These are phyloP conservation scores for Nudaria mundana DNA, from an alignment of 2,888 invertebrate species.

Conservation along the genomic window DNA sequence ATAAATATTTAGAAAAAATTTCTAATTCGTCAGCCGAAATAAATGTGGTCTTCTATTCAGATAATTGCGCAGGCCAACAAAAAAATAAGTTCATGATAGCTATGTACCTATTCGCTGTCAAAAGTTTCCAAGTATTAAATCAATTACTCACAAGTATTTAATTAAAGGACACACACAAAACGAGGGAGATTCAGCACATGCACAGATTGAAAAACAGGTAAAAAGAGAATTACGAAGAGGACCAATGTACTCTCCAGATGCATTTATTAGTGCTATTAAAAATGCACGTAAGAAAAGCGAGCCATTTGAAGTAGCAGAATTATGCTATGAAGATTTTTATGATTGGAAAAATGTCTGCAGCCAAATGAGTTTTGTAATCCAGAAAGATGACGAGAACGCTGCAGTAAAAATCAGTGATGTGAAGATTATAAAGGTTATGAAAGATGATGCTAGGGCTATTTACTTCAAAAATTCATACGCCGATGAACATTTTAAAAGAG, in stretches of 20 bases:
- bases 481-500: conserved; percentile 4
- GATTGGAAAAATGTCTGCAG: neutral
- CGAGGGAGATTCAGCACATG: neutral
- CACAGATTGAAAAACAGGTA: neutral
- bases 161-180: neutral
- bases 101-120: conserved; percentile 13
- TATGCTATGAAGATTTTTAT: neutral
- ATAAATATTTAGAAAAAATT: conserved; percentile 33
- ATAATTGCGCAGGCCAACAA: neutral
- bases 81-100: neutral
- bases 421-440: conserved; percentile 3
- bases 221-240: neutral
- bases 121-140: neutral
- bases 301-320: neutral
- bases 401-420: conserved; percentile 3
- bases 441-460: conserved; percentile 1
- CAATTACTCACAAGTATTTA: neutral
- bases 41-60: neutral
- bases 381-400: neutral
- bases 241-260: neutral
- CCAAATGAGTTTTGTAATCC: neutral
- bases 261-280: neutral
- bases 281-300: neutral
- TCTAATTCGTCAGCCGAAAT: conserved; percentile 1
- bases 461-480: conserved; percentile 6